Evolutionary conservation across 2,888 invertebrate species (phyloP).

Genomic region (Megalurothrips usitatus): DNA sequence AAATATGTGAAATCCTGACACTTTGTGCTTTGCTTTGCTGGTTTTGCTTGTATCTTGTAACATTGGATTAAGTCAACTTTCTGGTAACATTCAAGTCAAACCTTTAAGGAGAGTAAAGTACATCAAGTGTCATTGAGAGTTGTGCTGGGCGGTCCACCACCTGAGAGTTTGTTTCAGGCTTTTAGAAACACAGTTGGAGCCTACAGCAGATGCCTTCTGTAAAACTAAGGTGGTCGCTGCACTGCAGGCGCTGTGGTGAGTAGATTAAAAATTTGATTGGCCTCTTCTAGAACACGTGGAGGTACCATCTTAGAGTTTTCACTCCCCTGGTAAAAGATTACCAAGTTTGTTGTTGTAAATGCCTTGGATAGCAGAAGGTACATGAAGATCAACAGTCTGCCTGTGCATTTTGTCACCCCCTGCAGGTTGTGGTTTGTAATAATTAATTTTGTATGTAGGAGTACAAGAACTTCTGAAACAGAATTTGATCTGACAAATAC

Average conservation of each 20-base stretch:
- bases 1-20: neutral
- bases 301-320: neutral
- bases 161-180: conserved; percentile 63
- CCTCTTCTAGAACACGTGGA: neutral
- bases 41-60: neutral
- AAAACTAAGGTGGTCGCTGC: conserved; percentile 19
- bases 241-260: conserved; percentile 23
- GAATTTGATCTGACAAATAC: too few species aligned
- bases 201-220: conserved; percentile 24
- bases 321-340: neutral
- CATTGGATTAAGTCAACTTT: neutral
- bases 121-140: neutral
- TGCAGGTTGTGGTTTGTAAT: too few species aligned
- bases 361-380: too few species aligned
- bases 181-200: conserved; percentile 40
- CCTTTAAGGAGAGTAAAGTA: too few species aligned
- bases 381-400: too few species aligned
- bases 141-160: conserved; percentile 39
- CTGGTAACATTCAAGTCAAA: too few species aligned
- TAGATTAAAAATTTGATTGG: neutral
- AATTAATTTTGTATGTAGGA: too few species aligned
- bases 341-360: too few species aligned
- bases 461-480: too few species aligned
- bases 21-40: neutral
- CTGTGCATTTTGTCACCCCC: too few species aligned